Evolutionary conservation across 92 coral and sea anemone species (phyloP).

Genomic region (Zoanthus solanderi): DNA sequence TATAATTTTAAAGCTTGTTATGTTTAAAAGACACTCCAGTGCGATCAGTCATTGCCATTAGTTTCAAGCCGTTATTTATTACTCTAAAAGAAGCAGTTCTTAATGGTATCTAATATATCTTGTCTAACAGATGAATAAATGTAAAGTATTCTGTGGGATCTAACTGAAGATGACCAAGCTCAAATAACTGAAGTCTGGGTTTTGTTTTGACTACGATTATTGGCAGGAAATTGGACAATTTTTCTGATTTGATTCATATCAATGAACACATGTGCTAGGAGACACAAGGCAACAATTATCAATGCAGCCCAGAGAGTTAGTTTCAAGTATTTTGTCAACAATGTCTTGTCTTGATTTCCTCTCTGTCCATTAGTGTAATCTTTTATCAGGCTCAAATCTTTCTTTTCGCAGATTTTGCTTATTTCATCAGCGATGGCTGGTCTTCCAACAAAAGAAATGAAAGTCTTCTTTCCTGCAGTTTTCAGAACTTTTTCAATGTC

Average conservation of each 20-base stretch:
- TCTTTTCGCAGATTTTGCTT: constrained; percentile 48
- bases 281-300: constrained; percentile 29
- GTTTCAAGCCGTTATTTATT: no score
- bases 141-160: background rate
- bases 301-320: constrained; percentile 49
- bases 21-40: no score
- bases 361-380: constrained; percentile 64
- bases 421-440: constrained; percentile 61
- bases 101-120: no score
- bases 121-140: background rate
- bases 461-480: constrained; percentile 47
- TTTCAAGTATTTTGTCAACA: constrained; percentile 52
- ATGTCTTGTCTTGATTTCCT: constrained; percentile 37
- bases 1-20: no score
- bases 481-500: constrained; percentile 50
- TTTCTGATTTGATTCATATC: constrained; percentile 38
- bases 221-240: background rate
- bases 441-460: constrained; percentile 67
- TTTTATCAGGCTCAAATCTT: constrained; percentile 39
- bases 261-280: constrained; percentile 28
- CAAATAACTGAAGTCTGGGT: background rate
- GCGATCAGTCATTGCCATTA: no score
- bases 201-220: background rate
- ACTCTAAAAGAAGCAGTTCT: no score
- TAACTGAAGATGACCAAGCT: background rate